Percentiles rank a stretch among this genome's conserved stretches.
Evolutionary conservation across 2,113 vertebrate species (phyloP).

Genomic region (Ciconia stormi): DNA sequence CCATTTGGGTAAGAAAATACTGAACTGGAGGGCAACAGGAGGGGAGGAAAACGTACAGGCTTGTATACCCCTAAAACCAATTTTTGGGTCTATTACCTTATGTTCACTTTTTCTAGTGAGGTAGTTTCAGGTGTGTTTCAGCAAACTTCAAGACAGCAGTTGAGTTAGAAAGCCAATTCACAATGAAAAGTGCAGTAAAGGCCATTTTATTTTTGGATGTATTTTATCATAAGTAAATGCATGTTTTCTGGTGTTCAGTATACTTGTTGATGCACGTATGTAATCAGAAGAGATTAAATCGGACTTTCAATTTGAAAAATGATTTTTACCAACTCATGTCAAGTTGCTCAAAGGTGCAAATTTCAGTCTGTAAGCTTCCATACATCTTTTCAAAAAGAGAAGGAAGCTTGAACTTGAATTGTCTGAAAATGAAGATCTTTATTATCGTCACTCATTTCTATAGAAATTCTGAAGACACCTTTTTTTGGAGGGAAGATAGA

Average conservation of each 20-base stretch:
- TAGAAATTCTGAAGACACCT: not conserved
- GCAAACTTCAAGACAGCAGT: not conserved
- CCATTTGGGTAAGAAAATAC: not conserved
- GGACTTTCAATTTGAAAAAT: not conserved
- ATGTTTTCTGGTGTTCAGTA: not conserved
- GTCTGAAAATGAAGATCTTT: not conserved
- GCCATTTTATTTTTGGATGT: not conserved
- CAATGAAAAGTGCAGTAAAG: not conserved
- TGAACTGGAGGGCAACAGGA: not conserved
- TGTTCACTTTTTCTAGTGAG: not conserved
- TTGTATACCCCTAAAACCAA: not conserved
- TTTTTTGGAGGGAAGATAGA: not conserved
- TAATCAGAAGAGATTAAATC: not conserved
- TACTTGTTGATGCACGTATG: not conserved
- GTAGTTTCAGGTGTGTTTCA: not conserved
- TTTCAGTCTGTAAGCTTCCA: not conserved
- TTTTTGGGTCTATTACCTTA: not conserved
- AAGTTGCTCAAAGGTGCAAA: not conserved
- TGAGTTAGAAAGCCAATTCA: not conserved
- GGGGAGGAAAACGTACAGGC: not conserved
- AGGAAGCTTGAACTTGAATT: not conserved
- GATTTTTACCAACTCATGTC: accelerated
- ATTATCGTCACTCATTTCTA: not conserved
- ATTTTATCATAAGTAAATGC: not conserved
- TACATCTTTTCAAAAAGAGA: not conserved